Conservation (phyloP, 1,140 invertebrate species). For the Dolichoris vasculosae region DNA sequence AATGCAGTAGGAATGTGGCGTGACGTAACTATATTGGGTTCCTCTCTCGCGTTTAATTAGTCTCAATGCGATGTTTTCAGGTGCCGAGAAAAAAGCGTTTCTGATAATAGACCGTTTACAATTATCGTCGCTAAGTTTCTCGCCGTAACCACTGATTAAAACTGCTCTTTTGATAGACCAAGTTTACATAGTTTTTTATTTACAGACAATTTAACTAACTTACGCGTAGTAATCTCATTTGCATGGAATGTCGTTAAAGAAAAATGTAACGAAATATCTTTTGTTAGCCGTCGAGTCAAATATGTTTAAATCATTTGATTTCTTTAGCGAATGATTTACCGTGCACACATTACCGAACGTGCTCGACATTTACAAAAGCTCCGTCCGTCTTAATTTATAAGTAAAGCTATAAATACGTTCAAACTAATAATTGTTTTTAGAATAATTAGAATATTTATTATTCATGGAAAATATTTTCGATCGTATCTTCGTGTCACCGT, state of each 20-base stretch:
- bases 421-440: no score
- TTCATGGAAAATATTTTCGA: neutral
- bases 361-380: neutral
- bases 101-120: neutral
- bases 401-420: neutral
- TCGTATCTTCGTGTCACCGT: neutral
- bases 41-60: conserved; percentile 8
- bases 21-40: conserved; percentile 29
- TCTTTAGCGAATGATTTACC: neutral
- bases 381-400: neutral
- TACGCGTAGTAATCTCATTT: neutral
- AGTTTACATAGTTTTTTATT: neutral
- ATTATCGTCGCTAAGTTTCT: neutral
- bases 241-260: neutral
- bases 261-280: neutral
- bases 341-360: neutral
- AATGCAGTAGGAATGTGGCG: conserved; percentile 29
- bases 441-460: no score
- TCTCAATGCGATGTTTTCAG: conserved; percentile 25
- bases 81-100: neutral
- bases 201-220: neutral
- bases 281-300: neutral
- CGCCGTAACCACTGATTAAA: neutral
- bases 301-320: neutral
- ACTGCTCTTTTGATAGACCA: neutral